A percentile compares a stretch with the other conserved stretches of the same genome.
Evolutionary conservation across 2,797 vertebrate genomes (phyloP).

Genomic region (Lagocephalus sceleratus): DNA sequence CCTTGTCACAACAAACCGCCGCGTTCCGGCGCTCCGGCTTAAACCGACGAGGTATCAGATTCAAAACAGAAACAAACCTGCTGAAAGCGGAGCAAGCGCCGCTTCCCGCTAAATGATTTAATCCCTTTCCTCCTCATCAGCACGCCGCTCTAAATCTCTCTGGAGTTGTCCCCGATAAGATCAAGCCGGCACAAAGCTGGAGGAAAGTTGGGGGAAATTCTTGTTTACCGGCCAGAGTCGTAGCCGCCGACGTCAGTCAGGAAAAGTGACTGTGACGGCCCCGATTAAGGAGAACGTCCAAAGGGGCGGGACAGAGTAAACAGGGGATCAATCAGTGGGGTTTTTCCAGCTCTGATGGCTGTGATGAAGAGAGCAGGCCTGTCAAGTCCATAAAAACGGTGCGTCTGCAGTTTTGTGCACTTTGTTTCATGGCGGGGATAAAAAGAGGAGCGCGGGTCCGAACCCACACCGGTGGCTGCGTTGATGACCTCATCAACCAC

Average conservation of each 20-base stretch:
- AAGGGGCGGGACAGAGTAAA: conserved; percentile 2
- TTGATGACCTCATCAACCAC: neutral
- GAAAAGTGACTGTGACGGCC: conserved; percentile 70
- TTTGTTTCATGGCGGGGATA: too few relatives aligned
- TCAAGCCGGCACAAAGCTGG: conserved; percentile 54
- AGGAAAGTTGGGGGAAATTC: conserved; percentile 53
- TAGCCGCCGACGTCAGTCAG: conserved; percentile 73
- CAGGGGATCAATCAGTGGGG: neutral
- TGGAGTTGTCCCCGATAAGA: conserved; percentile 54
- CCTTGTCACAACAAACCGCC: conserved; percentile 60
- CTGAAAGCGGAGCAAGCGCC: too few relatives aligned
- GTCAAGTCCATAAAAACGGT: too few relatives aligned
- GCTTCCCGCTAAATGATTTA: conserved; percentile 12
- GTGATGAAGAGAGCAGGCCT: too few relatives aligned
- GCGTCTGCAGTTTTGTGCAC: too few relatives aligned
- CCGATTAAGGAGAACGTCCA: conserved; percentile 63
- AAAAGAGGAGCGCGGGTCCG: too few relatives aligned
- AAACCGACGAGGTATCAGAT: conserved; percentile 35
- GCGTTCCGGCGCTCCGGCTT: conserved; percentile 45
- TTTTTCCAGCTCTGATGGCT: too few relatives aligned
- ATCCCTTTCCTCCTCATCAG: conserved; percentile 31
- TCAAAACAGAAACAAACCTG: conserved; percentile 4
- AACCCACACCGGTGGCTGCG: too few relatives aligned
- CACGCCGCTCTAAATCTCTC: conserved; percentile 3
- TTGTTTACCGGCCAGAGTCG: conserved; percentile 59